Base-by-base conservation (phyloP, 2,797 vertebrate species). In the Microctenopoma lineatum region DNA sequence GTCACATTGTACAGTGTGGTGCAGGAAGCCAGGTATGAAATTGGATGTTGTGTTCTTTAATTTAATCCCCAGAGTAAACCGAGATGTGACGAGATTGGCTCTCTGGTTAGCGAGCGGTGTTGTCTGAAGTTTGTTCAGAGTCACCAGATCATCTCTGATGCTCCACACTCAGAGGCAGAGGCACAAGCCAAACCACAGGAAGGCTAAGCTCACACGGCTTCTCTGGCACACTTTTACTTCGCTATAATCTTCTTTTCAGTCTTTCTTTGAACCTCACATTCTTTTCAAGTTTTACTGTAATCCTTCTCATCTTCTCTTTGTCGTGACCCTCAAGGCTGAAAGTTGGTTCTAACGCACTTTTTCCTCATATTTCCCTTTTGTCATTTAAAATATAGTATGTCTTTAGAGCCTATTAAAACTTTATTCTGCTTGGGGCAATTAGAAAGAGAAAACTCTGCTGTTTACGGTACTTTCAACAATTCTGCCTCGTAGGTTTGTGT, bases 11-110 rank as follows among this genome's bases (percentile, higher is more conserved):
- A 74, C 84, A 61, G 72, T 69, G 60, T 58, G 75, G 73, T 66
- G 69, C 58, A 47, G 70, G 88, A 93, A 93, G 85, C 84, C 84
- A 90, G 92, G 92, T 92, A 92, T 94, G 93, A 94, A 94, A 94
- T 94, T 92, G 90, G 84, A 90, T 77, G 77, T 85, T 74, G 85
- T 92, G 90, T 94, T 92, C 80, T 89, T 87, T 86, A 91, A 91
- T 92, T 92, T 91, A 92, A 93, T 92, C 91, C 87, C 68, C 18
- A 57, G 87, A 89, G 90, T 90, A 92, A 92, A 94, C 87, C 89
- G 59, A 85, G 70, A 84, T 72, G 65, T n/a, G 29, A 47, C 10
- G 10, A 82, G 88, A 91, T 86, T 81, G 84, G 77, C 81, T 87
- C 81, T 66, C 36, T 68, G 46, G 75, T 84, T 71, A 77, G 75